A percentile compares a stretch with the other conserved stretches of the same genome.
Conservation (phyloP, 2,113 vertebrate species). For the Ptilorrhoa leucosticta region DNA sequence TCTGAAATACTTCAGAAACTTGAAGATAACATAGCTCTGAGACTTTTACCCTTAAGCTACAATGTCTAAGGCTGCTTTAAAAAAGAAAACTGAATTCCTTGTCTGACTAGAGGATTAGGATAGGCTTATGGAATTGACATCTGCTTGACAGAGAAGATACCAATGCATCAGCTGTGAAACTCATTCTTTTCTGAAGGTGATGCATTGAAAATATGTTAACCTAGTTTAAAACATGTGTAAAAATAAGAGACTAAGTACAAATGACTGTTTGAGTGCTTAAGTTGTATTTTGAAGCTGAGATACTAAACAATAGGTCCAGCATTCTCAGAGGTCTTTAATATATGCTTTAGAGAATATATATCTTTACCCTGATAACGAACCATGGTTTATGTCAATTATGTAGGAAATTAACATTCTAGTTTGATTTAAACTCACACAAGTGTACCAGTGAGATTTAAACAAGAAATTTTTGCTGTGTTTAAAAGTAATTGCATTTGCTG, state of each 20-base stretch:
- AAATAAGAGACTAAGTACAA: not conserved
- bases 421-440: not conserved
- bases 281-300: not conserved
- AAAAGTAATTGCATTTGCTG: not conserved
- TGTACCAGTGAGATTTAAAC: not conserved
- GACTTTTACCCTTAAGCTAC: not conserved
- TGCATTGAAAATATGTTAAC: not conserved
- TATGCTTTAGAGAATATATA: not conserved
- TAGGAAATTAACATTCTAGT: not conserved
- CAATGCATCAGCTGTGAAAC: not conserved
- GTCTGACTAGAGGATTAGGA: not conserved
- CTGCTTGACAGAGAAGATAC: not conserved
- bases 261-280: not conserved
- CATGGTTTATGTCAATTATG: not conserved
- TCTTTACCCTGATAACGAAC: not conserved
- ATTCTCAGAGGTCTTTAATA: not conserved
- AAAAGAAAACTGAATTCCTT: not conserved
- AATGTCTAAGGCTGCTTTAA: not conserved
- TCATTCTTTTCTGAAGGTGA: not conserved
- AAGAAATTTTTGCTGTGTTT: not conserved
- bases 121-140: not conserved
- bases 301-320: not conserved
- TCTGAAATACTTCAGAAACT: not conserved
- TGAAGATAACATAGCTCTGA: not conserved
- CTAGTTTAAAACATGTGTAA: not conserved